phyloP scores from a whole-genome alignment of 2,113 vertebrate genomes.

The Dinomys branickii region DNA sequence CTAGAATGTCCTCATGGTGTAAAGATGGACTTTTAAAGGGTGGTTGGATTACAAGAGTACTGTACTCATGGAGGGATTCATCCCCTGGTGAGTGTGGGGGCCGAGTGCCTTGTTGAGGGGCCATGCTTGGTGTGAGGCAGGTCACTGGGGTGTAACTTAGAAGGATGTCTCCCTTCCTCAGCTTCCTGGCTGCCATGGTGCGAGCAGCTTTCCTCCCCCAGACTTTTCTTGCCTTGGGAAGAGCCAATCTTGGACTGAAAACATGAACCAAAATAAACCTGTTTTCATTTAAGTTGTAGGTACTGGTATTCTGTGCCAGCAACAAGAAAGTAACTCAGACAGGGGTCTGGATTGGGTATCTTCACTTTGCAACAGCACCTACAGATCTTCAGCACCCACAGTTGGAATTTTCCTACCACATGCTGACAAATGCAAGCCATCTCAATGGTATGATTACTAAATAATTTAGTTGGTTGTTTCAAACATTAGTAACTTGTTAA shows the following conservation, averaged over 20 bases:
- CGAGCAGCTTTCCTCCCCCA: background rate
- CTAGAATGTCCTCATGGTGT: background rate
- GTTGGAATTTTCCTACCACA: slow-evolving; percentile 34
- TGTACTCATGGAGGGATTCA: background rate
- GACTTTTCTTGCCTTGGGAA: background rate
- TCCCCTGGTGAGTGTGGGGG: background rate
- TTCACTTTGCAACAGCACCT: background rate
- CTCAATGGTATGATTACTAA: slow-evolving; percentile 43
- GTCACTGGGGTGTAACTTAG: background rate
- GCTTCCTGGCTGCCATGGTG: background rate
- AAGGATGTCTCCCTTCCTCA: background rate
- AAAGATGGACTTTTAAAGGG: background rate
- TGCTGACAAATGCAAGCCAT: background rate
- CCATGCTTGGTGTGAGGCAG: background rate
- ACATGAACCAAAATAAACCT: background rate
- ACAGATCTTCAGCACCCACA: slow-evolving; percentile 5
- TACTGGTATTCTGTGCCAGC: background rate
- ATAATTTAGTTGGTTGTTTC: slow-evolving; percentile 3
- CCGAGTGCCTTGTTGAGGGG: background rate
- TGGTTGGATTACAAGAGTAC: background rate
- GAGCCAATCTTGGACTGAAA: background rate
- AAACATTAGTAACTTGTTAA: background rate
- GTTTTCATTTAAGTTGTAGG: background rate
- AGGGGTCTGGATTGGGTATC: background rate
- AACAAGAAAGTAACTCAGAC: background rate